Evolutionary conservation across 2,888 invertebrate species (phyloP), one percentile per base, ranked within the genome.

Genomic region (Lasiommata megera): DNA sequence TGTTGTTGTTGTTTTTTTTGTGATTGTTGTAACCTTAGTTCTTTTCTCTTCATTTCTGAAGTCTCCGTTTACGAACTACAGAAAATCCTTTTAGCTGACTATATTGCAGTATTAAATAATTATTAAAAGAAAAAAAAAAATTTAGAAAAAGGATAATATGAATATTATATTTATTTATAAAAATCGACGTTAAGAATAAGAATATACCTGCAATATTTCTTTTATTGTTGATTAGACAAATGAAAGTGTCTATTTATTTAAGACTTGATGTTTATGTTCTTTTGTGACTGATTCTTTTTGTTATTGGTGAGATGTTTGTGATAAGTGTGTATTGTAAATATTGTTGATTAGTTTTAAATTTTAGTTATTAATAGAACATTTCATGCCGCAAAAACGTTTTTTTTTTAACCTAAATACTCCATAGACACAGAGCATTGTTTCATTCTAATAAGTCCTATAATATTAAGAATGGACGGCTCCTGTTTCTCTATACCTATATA

Each of bases 281-380:
- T 53, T 23, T 44, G 43, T 34, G 40, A 50, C 23, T 52, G 52
- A 34, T 16, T 59, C 23, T 50, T 44, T 12, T 53, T 55, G 11
- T 43, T 62, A 52, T 54, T 18, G 56, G 48, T 14, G 29, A 18
- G 18, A 40, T 54, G 44, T 55, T 16, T 56, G 47, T 46, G 53
- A 54, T 54, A 60, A 50, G 53, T 62, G 59, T 62, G 64, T 57
- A 54, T 65, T 76, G 74, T 75, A 72, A 71, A 72, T 74, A 76
- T 73, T 72, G 74, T 78, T 77, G 70, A 71, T 65, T 78, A 69
- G 67, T 73, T 68, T 58, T 61, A 78, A 71, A 69, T 5, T 23
- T 23, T 3, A 72, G 61, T 73, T 74, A 37, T 46, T 11, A 46
- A 46, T 46, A 46, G 29, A 46, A 46, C 11, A 46, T 16, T 46